Evolutionary conservation across 2,113 vertebrate species (phyloP).

Genomic region (Peromyscus californicus): DNA sequence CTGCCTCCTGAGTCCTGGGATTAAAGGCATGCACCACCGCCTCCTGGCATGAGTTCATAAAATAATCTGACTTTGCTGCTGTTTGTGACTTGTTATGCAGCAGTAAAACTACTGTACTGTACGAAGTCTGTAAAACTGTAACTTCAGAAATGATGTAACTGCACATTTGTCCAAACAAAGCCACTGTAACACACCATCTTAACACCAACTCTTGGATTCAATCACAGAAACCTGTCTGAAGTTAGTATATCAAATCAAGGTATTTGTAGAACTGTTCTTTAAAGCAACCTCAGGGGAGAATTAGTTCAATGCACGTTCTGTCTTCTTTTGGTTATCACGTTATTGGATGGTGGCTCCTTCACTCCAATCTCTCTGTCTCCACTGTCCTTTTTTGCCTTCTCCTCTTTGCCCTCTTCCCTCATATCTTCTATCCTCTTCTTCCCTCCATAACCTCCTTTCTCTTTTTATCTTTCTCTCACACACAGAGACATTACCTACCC

Average conservation of each 20-base stretch:
- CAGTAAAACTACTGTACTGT: not conserved
- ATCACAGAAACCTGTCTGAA: not conserved
- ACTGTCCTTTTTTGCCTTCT: not conserved
- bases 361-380: not conserved
- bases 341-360: not conserved
- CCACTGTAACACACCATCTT: not conserved
- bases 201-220: not conserved
- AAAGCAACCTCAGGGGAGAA: not conserved
- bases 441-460: accelerated
- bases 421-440: not conserved
- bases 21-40: too few relatives aligned
- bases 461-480: not conserved
- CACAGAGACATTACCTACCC: not conserved
- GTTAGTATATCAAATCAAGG: not conserved
- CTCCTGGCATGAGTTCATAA: not conserved
- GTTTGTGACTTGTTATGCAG: not conserved
- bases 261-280: not conserved
- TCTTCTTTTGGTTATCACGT: not conserved
- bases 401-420: too few relatives aligned
- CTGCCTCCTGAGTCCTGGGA: too few relatives aligned
- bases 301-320: not conserved
- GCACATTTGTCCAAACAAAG: not conserved
- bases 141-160: not conserved
- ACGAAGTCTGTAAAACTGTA: not conserved
- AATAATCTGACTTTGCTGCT: not conserved